Base-by-base conservation (phyloP, 1,140 invertebrate genomes). In the Formica exsecta region DNA sequence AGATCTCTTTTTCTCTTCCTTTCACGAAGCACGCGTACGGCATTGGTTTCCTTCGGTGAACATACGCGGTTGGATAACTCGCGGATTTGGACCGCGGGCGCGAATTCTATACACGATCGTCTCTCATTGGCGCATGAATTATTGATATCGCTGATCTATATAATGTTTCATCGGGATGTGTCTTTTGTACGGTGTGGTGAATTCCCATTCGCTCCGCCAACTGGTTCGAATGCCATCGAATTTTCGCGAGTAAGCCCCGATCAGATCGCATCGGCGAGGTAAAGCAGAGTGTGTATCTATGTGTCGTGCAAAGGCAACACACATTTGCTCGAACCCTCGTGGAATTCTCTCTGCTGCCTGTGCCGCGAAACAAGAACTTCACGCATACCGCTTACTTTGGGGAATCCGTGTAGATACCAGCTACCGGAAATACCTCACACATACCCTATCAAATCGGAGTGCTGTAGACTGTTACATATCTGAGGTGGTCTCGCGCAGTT, bases 341-440 rank as follows among this genome's bases (percentile, higher is more conserved):
- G 89, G 83, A 90, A 90, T 90, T 86, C 48, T 51, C 48, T 51
- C 86, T 85, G 70, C 73, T 87, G 86, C 61, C 83, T 77, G 89
- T 75, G 77, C 66, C 83, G 71, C 80, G 74, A 88, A 90, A 90
- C 89, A 90, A 90, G 86, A 90, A 90, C 89, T 90, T 90, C 86
- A 90, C 89, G 89, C 89, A 90, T 90, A 90, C 89, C 81, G 81
- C 76, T 90, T 90, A 90, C 90, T 90, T 90, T 90, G 86, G 89
- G 83, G 89, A 90, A 90, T 86, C 89, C 89, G 65, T 77, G 80
- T 86, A 65, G 89, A 90, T 86, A 77, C 84, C 74, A 54, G 68
- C 51, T 70, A 68, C 68, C 85, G 89, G 83, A 87, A 90, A 90
- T 90, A 90, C 89, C 89, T 90, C 76, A 83, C 88, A 90, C 89